These are phyloP conservation scores for Pseudocheirus occidentalis DNA, from an alignment of 2,797 vertebrate species.

Conservation along the genomic window DNA sequence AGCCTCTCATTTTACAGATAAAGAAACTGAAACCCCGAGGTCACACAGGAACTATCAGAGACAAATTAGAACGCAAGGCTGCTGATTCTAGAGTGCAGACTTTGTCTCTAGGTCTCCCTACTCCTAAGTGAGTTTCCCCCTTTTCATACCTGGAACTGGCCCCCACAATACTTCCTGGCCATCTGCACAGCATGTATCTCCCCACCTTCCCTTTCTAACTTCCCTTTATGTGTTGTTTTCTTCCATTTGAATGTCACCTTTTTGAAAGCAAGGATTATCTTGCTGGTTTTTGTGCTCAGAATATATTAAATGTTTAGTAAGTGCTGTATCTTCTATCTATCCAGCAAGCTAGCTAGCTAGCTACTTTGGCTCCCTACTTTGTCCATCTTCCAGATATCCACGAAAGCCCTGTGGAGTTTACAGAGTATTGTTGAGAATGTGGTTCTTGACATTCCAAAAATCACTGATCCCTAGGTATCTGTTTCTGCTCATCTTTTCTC, in stretches of 20 bases:
- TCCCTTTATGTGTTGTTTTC: background rate
- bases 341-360: background rate
- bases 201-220: background rate
- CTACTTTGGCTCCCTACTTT: background rate
- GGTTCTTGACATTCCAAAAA: constrained; percentile 38
- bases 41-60: background rate
- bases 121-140: background rate
- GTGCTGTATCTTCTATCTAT: background rate
- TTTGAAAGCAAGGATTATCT: background rate
- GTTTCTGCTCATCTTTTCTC: constrained; percentile 33
- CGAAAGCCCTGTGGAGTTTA: background rate
- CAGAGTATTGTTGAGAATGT: background rate
- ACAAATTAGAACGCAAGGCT: background rate
- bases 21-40: background rate
- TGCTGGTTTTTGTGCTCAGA: background rate
- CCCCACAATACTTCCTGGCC: background rate
- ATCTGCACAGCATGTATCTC: background rate
- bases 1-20: background rate
- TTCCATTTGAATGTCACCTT: background rate
- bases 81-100: background rate
- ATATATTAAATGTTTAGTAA: background rate
- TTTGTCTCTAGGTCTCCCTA: background rate
- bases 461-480: background rate
- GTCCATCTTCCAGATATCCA: background rate
- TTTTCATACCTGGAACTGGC: background rate